A percentile compares a stretch with the other conserved stretches of the same genome.
These are phyloP conservation scores for Mionectes olivaceus DNA, from an alignment of 2,797 vertebrate species.

Conservation along the genomic window DNA sequence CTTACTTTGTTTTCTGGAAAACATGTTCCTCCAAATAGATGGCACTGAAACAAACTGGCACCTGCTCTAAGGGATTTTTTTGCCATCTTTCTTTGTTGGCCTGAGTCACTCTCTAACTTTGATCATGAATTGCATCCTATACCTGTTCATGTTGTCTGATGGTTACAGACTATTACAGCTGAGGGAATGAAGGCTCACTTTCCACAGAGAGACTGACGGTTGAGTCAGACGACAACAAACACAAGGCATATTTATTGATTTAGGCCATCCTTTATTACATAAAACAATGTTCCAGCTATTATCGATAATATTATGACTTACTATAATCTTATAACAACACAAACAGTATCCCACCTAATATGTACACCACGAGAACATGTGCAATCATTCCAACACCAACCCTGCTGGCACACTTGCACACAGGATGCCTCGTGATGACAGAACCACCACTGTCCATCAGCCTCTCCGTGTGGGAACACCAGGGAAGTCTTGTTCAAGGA, in stretches of 20 bases:
- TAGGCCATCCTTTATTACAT: constrained; percentile 3
- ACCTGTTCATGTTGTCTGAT: background rate
- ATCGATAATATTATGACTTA: background rate
- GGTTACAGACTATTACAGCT: background rate
- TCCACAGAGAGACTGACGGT: background rate
- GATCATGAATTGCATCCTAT: background rate
- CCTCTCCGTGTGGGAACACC: accelerated
- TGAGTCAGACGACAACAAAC: background rate
- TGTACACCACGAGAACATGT: background rate
- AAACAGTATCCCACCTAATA: background rate
- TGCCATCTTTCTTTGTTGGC: background rate
- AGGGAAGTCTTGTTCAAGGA: background rate
- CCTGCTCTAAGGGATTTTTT: background rate
- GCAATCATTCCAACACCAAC: background rate
- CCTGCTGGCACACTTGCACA: background rate
- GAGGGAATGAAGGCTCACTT: background rate
- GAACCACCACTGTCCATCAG: background rate
- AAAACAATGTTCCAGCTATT: background rate
- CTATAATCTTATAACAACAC: background rate
- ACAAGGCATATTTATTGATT: constrained; percentile 6
- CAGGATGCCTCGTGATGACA: background rate
- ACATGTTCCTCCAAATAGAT: background rate
- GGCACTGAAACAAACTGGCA: background rate
- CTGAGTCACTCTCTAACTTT: background rate
- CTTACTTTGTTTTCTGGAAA: background rate